Conservation (phyloP, 2,888 invertebrate species). For the Aphrophora alni region DNA sequence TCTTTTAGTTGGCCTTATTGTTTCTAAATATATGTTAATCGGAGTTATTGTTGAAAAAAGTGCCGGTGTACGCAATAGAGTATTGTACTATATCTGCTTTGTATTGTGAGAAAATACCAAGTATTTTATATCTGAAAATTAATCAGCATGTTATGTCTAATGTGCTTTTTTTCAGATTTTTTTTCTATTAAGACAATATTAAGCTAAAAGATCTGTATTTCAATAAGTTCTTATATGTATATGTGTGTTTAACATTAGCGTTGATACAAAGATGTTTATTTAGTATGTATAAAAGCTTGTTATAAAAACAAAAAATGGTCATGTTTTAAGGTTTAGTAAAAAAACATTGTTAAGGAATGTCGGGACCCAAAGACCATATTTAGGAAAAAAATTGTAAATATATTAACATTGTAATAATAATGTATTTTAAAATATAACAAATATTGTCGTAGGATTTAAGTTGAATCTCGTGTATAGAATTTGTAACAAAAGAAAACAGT, state of each 20-base stretch:
- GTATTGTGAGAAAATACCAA: no score
- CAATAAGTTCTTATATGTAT: not conserved
- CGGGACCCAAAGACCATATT: slow-evolving; percentile 5
- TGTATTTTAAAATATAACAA: not conserved
- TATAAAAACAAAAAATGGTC: not conserved
- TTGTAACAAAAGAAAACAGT: not conserved
- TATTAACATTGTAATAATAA: not conserved
- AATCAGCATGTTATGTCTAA: no score
- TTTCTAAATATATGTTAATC: no score
- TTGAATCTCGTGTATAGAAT: not conserved
- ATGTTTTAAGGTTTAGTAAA: not conserved
- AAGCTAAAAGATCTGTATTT: not conserved
- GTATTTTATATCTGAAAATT: no score
- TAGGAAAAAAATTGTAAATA: not conserved
- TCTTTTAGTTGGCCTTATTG: no score
- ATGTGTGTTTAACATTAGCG: not conserved
- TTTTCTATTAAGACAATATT: no score
- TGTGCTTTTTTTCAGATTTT: no score
- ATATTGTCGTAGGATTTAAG: not conserved
- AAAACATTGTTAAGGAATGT: not conserved
- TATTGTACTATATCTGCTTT: no score
- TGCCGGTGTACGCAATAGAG: no score
- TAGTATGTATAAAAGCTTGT: not conserved
- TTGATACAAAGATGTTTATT: not conserved
- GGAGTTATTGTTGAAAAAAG: no score